Evolutionary conservation across 1,140 invertebrate species (phyloP).

Genomic region (Zaprionus ornatus): DNA sequence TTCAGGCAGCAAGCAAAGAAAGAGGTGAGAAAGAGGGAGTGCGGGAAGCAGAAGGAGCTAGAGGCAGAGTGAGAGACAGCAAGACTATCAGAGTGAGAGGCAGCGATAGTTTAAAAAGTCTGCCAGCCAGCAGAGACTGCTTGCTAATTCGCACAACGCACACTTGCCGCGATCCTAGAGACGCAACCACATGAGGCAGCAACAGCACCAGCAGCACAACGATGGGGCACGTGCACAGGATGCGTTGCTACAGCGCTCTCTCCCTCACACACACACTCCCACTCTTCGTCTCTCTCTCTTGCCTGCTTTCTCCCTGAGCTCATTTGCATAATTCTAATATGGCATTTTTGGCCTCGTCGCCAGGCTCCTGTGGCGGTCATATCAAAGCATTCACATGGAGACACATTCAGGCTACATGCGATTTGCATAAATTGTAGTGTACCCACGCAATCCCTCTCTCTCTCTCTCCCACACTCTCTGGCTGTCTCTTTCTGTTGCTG

Average conservation of each 20-base stretch:
- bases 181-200: conserved; percentile 7
- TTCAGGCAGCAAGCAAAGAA: conserved; percentile 13
- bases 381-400: conserved; percentile 14
- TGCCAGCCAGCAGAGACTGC: background rate
- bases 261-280: background rate
- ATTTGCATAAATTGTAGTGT: conserved; percentile 77
- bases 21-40: background rate
- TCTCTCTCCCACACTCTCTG: background rate
- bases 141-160: conserved; percentile 35
- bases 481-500: conserved; percentile 5
- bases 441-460: conserved; percentile 10
- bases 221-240: conserved; percentile 29
- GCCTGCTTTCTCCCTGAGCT: conserved; percentile 17
- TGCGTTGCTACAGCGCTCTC: conserved; percentile 7
- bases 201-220: background rate
- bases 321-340: conserved; percentile 82
- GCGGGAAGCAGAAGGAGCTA: background rate
- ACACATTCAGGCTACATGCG: conserved; percentile 36
- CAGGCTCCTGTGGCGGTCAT: conserved; percentile 41
- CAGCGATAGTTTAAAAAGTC: conserved; percentile 3
- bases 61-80: background rate
- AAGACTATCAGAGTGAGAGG: background rate
- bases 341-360: conserved; percentile 59
- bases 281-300: background rate
- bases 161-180: conserved; percentile 17